phyloP scores from a whole-genome alignment of 2,797 vertebrate genomes.

The Merluccius polli region DNA sequence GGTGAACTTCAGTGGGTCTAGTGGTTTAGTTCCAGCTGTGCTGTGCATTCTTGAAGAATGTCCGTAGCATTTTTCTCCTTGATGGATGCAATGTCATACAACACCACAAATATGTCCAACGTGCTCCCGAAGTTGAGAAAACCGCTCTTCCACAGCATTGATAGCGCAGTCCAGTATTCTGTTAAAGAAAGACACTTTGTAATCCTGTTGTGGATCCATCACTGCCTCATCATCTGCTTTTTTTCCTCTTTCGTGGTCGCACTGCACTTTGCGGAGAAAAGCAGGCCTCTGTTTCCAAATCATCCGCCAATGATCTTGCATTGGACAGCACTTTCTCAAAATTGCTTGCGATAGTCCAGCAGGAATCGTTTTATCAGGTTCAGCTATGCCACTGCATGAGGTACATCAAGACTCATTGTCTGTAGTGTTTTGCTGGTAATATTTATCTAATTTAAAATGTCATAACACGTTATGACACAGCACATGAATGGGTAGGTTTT shows the following conservation, averaged over 20 bases:
- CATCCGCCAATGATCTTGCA: not conserved
- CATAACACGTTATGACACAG: no score
- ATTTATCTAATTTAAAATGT: no score
- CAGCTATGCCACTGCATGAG: no score
- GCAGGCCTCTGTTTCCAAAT: slow-evolving; percentile 8
- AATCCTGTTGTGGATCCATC: not conserved
- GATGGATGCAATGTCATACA: slow-evolving; percentile 5
- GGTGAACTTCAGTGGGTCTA: not conserved
- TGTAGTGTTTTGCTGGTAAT: no score
- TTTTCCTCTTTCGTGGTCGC: not conserved
- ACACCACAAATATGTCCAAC: not conserved
- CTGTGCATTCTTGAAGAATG: not conserved
- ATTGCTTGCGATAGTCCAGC: not conserved
- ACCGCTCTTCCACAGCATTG: not conserved
- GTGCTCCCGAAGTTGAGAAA: slow-evolving; percentile 1
- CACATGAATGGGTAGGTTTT: no score
- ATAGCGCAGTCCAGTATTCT: not conserved
- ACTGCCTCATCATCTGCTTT: not conserved
- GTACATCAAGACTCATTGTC: no score
- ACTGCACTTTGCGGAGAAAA: slow-evolving; percentile 1
- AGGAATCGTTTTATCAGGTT: not conserved
- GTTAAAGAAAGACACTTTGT: not conserved
- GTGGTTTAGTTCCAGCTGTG: slow-evolving; percentile 6
- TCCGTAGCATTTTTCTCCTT: not conserved
- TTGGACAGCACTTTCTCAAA: not conserved